phyloP scores from a whole-genome alignment of 1,140 invertebrate genomes.

The Marisa cornuarietis region DNA sequence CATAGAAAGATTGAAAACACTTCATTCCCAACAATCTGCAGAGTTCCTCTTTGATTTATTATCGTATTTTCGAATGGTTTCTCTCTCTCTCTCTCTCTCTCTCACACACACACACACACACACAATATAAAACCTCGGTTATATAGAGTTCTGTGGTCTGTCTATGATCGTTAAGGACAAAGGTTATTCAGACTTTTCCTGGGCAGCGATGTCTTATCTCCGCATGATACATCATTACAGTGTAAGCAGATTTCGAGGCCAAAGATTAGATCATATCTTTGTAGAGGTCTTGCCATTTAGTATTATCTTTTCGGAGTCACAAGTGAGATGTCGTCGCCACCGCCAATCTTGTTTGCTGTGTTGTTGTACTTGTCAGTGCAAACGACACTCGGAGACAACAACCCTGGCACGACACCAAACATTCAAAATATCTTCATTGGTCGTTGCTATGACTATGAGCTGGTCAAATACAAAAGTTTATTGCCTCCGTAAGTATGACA shows the following conservation, averaged over 20 bases:
- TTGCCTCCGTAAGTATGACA: constrained; percentile 8
- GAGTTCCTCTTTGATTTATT: too few species aligned
- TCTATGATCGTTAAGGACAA: too few species aligned
- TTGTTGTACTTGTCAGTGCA: neutral
- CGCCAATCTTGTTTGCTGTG: neutral
- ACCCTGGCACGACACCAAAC: constrained; percentile 25
- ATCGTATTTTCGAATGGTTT: too few species aligned
- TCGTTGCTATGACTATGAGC: constrained; percentile 26
- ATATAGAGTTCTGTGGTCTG: neutral
- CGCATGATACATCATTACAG: too few species aligned
- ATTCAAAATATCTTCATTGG: constrained; percentile 26
- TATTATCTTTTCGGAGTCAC: too few species aligned
- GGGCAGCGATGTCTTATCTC: neutral
- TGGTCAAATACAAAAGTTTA: constrained; percentile 25
- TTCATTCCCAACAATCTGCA: neutral
- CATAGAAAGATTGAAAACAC: neutral
- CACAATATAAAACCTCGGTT: neutral
- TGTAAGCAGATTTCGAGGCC: neutral
- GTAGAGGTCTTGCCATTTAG: too few species aligned
- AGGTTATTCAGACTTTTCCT: neutral
- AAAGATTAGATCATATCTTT: too few species aligned
- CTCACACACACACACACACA: constrained; percentile 10
- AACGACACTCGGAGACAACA: constrained; percentile 2
- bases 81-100: too few species aligned
- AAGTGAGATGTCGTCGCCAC: neutral